A percentile compares a stretch with the other conserved stretches of the same genome.
These are phyloP conservation scores for Sebastes schlegelii DNA, from an alignment of 2,113 vertebrate genomes.

Conservation along the genomic window DNA sequence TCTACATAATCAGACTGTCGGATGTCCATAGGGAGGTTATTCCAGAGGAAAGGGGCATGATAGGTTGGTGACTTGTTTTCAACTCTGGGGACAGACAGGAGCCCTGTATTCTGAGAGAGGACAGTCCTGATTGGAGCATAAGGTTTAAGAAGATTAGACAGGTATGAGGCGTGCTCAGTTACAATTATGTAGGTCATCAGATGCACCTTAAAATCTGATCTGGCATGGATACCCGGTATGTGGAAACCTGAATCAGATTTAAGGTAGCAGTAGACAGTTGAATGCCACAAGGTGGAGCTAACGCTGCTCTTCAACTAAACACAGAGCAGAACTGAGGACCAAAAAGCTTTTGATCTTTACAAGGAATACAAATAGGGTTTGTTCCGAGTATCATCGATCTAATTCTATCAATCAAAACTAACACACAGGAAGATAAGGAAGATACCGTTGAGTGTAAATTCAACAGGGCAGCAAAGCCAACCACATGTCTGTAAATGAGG, in stretches of 20 bases:
- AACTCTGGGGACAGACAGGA: no score
- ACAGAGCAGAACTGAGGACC: neutral
- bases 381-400: neutral
- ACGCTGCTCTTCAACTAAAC: neutral
- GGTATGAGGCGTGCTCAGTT: no score
- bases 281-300: constrained; percentile 44
- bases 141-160: no score
- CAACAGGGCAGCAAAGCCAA: neutral
- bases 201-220: no score
- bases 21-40: no score
- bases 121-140: no score
- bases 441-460: neutral
- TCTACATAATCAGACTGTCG: no score
- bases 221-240: no score
- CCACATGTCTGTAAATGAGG: neutral
- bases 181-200: no score
- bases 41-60: no score
- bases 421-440: neutral
- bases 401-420: neutral
- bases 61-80: no score
- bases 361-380: neutral
- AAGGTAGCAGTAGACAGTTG: neutral
- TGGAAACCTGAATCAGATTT: neutral
- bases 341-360: neutral
- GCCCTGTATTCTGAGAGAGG: no score